Percentiles rank a stretch among this genome's conserved stretches.
phyloP scores from a whole-genome alignment of 2,888 invertebrate species.

The Epistrophella euchroma region DNA sequence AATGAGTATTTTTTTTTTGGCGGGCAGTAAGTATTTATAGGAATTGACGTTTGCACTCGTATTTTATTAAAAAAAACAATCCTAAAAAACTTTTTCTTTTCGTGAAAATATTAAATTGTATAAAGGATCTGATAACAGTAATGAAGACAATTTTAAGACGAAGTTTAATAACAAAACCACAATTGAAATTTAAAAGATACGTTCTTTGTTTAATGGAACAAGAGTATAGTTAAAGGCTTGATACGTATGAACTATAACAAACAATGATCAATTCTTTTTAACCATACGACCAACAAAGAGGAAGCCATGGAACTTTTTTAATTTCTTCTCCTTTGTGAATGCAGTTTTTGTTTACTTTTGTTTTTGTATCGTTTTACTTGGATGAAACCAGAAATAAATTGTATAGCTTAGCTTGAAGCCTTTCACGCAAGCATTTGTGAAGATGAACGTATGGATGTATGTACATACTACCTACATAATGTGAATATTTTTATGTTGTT shows the following conservation, averaged over 20 bases:
- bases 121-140: not conserved
- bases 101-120: not conserved
- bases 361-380: not conserved
- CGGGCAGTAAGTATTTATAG: not conserved
- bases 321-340: not conserved
- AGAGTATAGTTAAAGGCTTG: not conserved
- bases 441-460: too few species aligned
- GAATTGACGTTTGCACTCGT: not conserved
- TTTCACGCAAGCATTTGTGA: not conserved
- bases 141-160: not conserved
- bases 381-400: not conserved
- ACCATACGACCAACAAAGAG: conserved; percentile 21
- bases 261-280: conserved; percentile 1
- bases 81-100: not conserved
- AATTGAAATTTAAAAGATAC: not conserved
- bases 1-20: not conserved
- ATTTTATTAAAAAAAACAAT: not conserved
- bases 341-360: not conserved
- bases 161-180: not conserved
- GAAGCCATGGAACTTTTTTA: conserved; percentile 56
- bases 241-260: not conserved
- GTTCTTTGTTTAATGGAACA: not conserved
- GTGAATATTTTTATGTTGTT: not conserved
- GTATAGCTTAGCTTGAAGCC: not conserved
- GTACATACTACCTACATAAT: too few species aligned